Evolutionary conservation across 2,113 vertebrate genomes (phyloP).

Genomic region (Phocoena sinus): DNA sequence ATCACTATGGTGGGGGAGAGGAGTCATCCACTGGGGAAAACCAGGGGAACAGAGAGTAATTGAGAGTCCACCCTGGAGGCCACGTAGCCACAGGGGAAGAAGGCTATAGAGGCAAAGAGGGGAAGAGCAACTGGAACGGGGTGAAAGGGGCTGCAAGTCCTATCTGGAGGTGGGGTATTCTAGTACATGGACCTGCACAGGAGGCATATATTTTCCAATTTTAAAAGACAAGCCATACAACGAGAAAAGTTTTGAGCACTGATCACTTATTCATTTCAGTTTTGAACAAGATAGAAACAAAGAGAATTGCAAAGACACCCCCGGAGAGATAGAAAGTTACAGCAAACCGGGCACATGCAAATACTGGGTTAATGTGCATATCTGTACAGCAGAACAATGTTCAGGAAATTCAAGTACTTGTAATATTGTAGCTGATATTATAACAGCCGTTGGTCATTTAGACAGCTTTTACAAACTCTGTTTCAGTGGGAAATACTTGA

Average conservation of each 20-base stretch:
- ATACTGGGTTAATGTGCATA: background rate
- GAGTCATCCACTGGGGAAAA: background rate
- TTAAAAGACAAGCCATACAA: background rate
- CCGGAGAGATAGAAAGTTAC: background rate
- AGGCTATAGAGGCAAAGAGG: background rate
- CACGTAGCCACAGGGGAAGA: background rate
- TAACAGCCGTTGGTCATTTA: background rate
- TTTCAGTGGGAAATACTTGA: background rate
- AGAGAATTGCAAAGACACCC: background rate
- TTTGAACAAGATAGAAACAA: background rate
- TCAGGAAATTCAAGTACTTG: background rate
- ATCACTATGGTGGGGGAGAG: background rate
- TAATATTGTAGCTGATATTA: background rate
- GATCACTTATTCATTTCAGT: background rate
- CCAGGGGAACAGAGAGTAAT: background rate
- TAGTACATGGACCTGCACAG: fast-evolving
- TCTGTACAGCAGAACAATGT: background rate
- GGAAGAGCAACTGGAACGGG: background rate
- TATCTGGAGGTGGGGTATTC: background rate
- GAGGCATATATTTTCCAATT: background rate
- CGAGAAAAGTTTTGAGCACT: background rate
- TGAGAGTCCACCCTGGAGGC: background rate
- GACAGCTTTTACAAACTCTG: background rate
- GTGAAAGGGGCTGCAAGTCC: background rate
- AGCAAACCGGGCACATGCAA: background rate